These are phyloP conservation scores for Ibidorhyncha struthersii DNA, from an alignment of 2,113 vertebrate genomes.

Conservation along the genomic window DNA sequence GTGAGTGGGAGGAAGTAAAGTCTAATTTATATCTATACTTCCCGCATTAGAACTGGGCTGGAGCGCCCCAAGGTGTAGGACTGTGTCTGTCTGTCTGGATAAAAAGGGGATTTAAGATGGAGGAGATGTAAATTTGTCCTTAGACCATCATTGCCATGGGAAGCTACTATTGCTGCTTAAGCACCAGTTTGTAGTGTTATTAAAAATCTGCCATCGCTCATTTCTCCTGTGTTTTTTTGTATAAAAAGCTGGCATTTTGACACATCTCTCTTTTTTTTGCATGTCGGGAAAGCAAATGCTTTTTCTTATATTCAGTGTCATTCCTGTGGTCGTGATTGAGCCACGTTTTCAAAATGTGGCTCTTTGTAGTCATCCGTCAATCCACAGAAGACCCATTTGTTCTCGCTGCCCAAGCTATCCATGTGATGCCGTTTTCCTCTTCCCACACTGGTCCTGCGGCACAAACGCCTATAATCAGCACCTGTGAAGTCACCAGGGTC, in stretches of 20 bases:
- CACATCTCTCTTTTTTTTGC: background rate
- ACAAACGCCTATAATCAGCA: background rate
- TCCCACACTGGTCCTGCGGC: background rate
- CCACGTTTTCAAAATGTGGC: background rate
- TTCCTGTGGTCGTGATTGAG: background rate
- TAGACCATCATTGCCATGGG: background rate
- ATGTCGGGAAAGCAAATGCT: background rate
- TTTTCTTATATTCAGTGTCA: background rate
- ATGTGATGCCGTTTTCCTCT: background rate
- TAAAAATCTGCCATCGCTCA: background rate
- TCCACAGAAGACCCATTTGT: constrained; percentile 10
- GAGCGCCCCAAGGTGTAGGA: background rate
- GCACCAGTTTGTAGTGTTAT: background rate
- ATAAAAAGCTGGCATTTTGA: constrained; percentile 1
- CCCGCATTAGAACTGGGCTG: background rate
- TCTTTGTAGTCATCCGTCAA: background rate
- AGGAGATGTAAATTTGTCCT: background rate
- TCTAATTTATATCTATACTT: background rate
- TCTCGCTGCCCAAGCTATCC: background rate
- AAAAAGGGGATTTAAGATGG: background rate
- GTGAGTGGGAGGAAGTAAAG: background rate
- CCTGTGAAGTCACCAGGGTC: background rate
- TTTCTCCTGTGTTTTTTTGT: background rate
- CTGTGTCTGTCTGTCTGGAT: background rate
- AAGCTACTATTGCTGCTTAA: background rate